Evolutionary conservation across 2,888 invertebrate genomes (phyloP), one percentile per base, ranked within the genome.

Genomic region (Fissipunctia ypsillon): DNA sequence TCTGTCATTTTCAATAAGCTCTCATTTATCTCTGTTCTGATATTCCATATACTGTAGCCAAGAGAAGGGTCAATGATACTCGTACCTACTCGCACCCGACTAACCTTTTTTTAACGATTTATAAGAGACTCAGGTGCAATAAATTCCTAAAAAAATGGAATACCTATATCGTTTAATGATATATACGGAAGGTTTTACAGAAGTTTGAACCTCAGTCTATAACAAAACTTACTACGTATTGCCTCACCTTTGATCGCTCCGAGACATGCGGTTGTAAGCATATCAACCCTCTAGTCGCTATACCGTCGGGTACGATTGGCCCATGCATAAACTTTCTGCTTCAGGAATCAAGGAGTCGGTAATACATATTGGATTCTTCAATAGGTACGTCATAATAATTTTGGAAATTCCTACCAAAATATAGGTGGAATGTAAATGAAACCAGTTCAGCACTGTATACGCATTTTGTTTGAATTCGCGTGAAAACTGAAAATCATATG

Each of bases 401-500:
- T 16, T 1, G 2, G 25, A 12, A n/a, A 50, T 2, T 14, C 5
- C 5, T 25, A 14, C 5, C n/a, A 28, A 43, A n/a, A 12, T 52
- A 3, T 5, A 25, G 14, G n/a, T n/a, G 22, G 5, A 69, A 48
- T 45, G 31, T 25, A 7, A 56, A 43, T 61, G 4, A 25, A 70
- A 75, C 16, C n/a, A 56, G 12, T 50, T 65, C 56, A 9, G 22
- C 48, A 41, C 41, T 52, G 0, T 6, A 1, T 54, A 35, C 22
- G 35, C 22, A 67, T 28, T 50, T 43, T 60, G 48, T 56, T 50
- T 41, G 19, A 28, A 52, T 43, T 1, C n/a, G 35, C 43, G 54
- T 59, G 65, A 64, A 67, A 64, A 69, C 73, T 41, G 65, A 67
- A 67, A 69, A 67, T 78, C 61, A 63, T 68, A 70, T 65, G 59